phyloP scores from a whole-genome alignment of 2,113 vertebrate genomes.

The Oryzias celebensis region DNA sequence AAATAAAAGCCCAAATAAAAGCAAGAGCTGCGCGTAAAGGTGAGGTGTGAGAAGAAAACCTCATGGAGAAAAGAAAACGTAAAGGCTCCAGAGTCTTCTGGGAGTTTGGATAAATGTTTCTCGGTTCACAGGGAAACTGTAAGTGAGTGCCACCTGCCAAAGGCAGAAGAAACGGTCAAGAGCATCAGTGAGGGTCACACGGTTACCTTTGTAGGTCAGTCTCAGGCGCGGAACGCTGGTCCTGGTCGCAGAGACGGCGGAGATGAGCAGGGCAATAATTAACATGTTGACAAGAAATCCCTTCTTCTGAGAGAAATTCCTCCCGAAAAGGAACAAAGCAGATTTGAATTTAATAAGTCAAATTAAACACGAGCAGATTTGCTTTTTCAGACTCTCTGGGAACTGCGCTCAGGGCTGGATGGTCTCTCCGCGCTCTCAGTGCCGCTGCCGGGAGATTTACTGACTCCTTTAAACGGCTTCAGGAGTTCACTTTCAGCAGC shows the following conservation, averaged over 20 bases:
- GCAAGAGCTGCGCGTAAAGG: not conserved
- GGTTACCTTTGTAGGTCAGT: conserved; percentile 66
- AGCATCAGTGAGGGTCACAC: conserved; percentile 1
- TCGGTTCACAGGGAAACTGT: not conserved
- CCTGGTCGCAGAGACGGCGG: conserved; percentile 39
- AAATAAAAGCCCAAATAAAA: not conserved
- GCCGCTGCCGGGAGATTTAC: conserved; percentile 21
- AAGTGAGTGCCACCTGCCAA: conserved; percentile 25
- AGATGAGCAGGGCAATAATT: conserved; percentile 35
- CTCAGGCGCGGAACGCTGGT: conserved; percentile 64
- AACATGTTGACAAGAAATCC: conserved; percentile 29
- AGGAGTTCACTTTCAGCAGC: conserved; percentile 31
- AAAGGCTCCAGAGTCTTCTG: not conserved
- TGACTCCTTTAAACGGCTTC: conserved; percentile 12
- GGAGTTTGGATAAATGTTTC: not conserved
- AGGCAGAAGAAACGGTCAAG: not conserved
- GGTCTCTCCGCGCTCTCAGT: conserved; percentile 7
- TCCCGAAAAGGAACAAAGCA: not conserved
- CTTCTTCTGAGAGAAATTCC: conserved; percentile 27
- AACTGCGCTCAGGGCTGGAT: too few relatives aligned
- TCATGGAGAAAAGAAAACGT: not conserved
- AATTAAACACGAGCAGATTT: too few relatives aligned
- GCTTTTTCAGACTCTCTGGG: too few relatives aligned
- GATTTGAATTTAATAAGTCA: too few relatives aligned
- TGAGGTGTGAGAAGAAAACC: not conserved